Percentiles rank a stretch among this genome's conserved stretches.
phyloP scores from a whole-genome alignment of 2,888 invertebrate species.

The Idaea straminata region DNA sequence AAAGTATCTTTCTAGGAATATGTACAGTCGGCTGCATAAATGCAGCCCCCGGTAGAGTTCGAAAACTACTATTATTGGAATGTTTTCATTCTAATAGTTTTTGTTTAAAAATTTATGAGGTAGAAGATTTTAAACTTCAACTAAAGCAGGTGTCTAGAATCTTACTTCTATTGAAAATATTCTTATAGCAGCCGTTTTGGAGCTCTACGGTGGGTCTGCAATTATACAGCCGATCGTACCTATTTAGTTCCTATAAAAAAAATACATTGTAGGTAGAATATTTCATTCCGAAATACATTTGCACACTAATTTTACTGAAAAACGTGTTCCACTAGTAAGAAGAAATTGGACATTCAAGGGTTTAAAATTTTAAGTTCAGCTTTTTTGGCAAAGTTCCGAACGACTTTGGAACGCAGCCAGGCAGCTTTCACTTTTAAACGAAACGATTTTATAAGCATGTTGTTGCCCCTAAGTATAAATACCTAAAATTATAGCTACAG shows the following conservation, averaged over 20 bases:
- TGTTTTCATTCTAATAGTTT: no score
- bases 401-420: slow-evolving; percentile 47
- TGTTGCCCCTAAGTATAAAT: neutral
- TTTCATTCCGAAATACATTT: neutral
- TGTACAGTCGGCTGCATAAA: no score
- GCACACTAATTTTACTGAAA: neutral
- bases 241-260: neutral
- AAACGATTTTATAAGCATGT: slow-evolving; percentile 22
- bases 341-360: slow-evolving; percentile 6
- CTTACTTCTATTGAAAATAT: no score
- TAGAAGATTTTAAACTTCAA: no score
- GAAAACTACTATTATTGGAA: no score
- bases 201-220: no score
- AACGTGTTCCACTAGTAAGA: neutral
- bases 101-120: no score
- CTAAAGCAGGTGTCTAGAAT: no score
- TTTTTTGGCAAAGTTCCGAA: slow-evolving; percentile 42
- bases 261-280: neutral
- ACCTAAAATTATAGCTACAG: slow-evolving; percentile 3
- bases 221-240: no score
- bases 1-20: neutral
- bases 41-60: no score
- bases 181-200: no score
- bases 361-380: slow-evolving; percentile 35
- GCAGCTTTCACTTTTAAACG: slow-evolving; percentile 43